Evolutionary conservation across 2,797 vertebrate genomes (phyloP), one percentile per base, ranked within the genome.

Genomic region (Liparis tanakae): DNA sequence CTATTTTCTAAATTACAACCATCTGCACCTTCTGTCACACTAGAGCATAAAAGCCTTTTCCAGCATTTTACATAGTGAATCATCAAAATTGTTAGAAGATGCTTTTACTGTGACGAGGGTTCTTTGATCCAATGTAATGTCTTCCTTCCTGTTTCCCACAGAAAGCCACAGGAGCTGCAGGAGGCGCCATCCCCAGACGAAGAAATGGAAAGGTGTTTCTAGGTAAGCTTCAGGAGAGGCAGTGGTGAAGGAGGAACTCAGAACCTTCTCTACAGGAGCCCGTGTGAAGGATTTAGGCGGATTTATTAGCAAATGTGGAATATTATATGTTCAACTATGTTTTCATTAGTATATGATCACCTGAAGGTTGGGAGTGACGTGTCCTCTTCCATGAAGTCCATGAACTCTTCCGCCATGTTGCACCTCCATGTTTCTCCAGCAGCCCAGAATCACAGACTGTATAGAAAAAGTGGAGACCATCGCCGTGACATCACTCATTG

Each of bases 81-180:
- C 48, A 51, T 54, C 7, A 39, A 51, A 67, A 10, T 53, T 41
- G 48, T 61, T 20, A 5, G 18, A 48, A 53, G 17, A 18, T 41
- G 17, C 55, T 55, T 79, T 75, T 69, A 43, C 51, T 78, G 13
- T 1, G 57, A 59, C 12, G 4, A 55, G 7, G 3, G 0, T 7
- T 68, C 17, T 76, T 78, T 78, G 30, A 80, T 80, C 58, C 15
- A 0, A 6, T 60, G 70, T 66, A 66, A 64, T 62, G 15, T 60
- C 34, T 54, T 83, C 6, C 58, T 76, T 66, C 53, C 14, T 85
- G 82, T 93, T 92, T 89, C 85, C 92, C 92, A 73, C 95, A 99
- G 98, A 99, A 98, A 94, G 90, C 96, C 93, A 97, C 96, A 91
- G 97, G 97, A 82, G 98, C 97, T 67, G 96, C 98, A 84, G 97